Base-by-base conservation (phyloP, 1,140 invertebrate genomes). In the Calephelis nemesis region DNA sequence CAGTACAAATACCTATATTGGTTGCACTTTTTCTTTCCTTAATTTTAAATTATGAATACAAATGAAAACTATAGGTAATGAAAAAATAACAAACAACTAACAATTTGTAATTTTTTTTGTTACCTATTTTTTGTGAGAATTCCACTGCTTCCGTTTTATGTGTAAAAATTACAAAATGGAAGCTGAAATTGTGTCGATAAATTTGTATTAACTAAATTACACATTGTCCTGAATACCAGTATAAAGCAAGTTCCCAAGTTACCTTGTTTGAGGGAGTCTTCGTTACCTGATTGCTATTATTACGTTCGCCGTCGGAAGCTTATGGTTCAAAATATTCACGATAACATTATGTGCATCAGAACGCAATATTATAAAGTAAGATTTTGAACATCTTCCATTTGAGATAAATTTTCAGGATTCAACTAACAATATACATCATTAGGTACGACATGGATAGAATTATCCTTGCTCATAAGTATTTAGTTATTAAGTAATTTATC, bases 251-350 rank as follows among this genome's bases (percentile, higher is more conserved):
- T 68, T 69, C 71, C 50, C 64, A 52, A 68, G 65, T 62, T 74
- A 73, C 68, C 78, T 83, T 62, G 70, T 68, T 68, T 71, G 66
- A 63, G 71, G 72, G 62, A 64, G 52, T 52, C 42, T 52, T 52
- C 74, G 65, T 74, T 67, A 47, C 62, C 63, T 65, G 74, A 81
- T 79, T 74, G 71, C 76, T 74, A 71, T 76, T 74, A 80, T 80
- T 79, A 78, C 48, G 63, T 65, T 42, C 48, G 10, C 47, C 63
- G 42, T 65, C 64, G 64, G 50, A 52, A 65, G 49, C 64, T 65
- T 65, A 40, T 52, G 64, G 49, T 42, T 65, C 64, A 50, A 52
- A 54, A 50, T 50, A 12, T 65, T 71, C 62, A 62, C 50, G 70
- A 62, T 72, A 68, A 72, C 68, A 47, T 65, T 54, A 65, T 71